Evolutionary conservation across 2,113 vertebrate genomes (phyloP).

Genomic region (Condylura cristata): DNA sequence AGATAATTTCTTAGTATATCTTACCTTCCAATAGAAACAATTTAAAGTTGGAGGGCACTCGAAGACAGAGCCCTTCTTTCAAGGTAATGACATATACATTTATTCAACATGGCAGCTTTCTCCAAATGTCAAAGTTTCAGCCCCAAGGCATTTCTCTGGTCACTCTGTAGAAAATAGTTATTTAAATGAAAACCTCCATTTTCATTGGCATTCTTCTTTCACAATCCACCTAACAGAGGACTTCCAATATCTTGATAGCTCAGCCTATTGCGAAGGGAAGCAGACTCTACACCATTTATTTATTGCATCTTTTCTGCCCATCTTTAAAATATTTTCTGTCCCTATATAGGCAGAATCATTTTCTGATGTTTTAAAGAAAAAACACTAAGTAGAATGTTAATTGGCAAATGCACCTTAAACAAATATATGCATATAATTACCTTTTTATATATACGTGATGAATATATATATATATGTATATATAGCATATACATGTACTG

Average conservation of each 20-base stretch:
- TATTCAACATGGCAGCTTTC: slow-evolving; percentile 57
- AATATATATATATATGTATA: neutral
- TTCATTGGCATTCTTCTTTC: slow-evolving; percentile 39
- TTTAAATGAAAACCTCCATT: slow-evolving; percentile 57
- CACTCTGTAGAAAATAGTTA: slow-evolving; percentile 47
- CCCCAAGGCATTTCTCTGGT: slow-evolving; percentile 36
- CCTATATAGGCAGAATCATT: neutral
- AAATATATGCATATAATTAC: neutral
- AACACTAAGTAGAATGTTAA: neutral
- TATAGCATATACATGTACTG: neutral
- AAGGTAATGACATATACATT: slow-evolving; percentile 38
- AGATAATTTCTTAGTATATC: slow-evolving; percentile 16
- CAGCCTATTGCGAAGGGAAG: neutral
- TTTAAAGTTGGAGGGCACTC: slow-evolving; percentile 34
- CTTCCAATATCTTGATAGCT: neutral
- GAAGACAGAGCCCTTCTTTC: slow-evolving; percentile 42
- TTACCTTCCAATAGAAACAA: neutral
- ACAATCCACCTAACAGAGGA: neutral
- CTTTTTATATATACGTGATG: neutral
- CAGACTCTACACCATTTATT: neutral
- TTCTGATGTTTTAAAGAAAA: neutral
- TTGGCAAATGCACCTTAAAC: neutral
- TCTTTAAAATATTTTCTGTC: slow-evolving; percentile 15
- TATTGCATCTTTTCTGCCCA: neutral
- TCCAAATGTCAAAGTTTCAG: slow-evolving; percentile 61